Evolutionary conservation across 2,888 invertebrate genomes (phyloP).

Genomic region (Tinea pellionella): DNA sequence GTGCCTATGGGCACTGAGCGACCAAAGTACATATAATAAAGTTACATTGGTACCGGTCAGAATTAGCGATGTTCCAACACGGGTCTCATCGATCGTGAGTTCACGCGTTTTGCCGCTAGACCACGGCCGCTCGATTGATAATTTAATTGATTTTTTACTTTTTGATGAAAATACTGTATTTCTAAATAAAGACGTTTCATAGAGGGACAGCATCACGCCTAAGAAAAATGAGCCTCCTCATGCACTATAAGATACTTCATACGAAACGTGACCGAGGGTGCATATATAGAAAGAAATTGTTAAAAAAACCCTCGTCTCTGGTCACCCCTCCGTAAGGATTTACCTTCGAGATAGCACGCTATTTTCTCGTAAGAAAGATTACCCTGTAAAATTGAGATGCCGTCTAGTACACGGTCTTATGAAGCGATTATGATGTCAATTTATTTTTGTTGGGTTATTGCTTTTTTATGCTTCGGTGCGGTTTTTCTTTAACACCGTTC

Average conservation of each 20-base stretch:
- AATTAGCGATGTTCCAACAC: no score
- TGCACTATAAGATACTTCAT: constrained; percentile 51
- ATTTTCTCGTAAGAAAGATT: constrained; percentile 10
- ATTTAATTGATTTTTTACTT: no score
- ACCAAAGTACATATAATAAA: no score
- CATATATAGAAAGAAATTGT: constrained; percentile 58
- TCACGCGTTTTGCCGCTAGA: no score
- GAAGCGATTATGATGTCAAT: constrained; percentile 1
- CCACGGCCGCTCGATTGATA: no score
- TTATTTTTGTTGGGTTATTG: constrained; percentile 8
- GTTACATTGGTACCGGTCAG: no score
- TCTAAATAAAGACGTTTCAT: not conserved
- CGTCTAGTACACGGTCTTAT: not conserved
- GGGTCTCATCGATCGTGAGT: no score
- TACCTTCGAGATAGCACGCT: constrained; percentile 3
- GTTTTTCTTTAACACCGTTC: not conserved
- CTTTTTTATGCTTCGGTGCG: not conserved
- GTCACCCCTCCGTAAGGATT: constrained; percentile 9
- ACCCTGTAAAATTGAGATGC: constrained; percentile 11
- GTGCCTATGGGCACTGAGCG: no score
- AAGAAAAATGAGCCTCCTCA: constrained; percentile 62
- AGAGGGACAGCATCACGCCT: constrained; percentile 14
- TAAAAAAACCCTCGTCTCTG: constrained; percentile 45
- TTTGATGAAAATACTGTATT: no score
- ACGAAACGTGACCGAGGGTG: constrained; percentile 64